These are phyloP conservation scores for Xiphydria camelus DNA, from an alignment of 2,888 invertebrate species.

Conservation along the genomic window DNA sequence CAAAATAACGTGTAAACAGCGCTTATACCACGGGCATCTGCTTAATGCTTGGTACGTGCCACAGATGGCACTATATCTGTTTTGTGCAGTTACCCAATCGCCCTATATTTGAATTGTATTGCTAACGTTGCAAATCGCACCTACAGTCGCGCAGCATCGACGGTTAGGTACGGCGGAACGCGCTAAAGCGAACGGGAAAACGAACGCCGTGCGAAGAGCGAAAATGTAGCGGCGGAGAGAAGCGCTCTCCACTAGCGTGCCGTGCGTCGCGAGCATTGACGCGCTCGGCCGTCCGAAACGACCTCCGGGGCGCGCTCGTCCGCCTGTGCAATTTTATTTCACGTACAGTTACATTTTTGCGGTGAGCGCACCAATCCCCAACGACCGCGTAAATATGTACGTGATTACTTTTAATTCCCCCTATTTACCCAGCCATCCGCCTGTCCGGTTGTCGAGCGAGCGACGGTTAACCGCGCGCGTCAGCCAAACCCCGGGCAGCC, in stretches of 20 bases:
- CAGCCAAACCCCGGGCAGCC: too few species aligned
- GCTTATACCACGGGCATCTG: too few species aligned
- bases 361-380: conserved; percentile 39
- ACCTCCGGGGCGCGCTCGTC: conserved; percentile 46
- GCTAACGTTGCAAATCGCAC: conserved; percentile 34
- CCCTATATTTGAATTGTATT: conserved; percentile 27
- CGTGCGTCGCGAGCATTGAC: neutral
- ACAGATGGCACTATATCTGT: too few species aligned
- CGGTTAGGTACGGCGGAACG: too few species aligned
- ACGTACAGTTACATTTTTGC: conserved; percentile 43
- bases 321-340: conserved; percentile 44
- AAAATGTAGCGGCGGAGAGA: too few species aligned
- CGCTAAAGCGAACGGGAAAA: too few species aligned
- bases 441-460: conserved; percentile 25
- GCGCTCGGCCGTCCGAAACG: conserved; percentile 10
- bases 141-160: too few species aligned
- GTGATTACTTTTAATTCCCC: conserved; percentile 53
- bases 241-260: too few species aligned
- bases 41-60: too few species aligned
- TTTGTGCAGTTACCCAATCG: too few species aligned
- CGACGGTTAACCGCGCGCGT: conserved; percentile 42
- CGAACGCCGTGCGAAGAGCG: too few species aligned
- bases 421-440: conserved; percentile 33
- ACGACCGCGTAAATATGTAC: conserved; percentile 44
- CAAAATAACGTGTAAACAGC: too few species aligned